These are phyloP conservation scores for Zonitis immaculata DNA, from an alignment of 2,888 invertebrate species.

Conservation along the genomic window DNA sequence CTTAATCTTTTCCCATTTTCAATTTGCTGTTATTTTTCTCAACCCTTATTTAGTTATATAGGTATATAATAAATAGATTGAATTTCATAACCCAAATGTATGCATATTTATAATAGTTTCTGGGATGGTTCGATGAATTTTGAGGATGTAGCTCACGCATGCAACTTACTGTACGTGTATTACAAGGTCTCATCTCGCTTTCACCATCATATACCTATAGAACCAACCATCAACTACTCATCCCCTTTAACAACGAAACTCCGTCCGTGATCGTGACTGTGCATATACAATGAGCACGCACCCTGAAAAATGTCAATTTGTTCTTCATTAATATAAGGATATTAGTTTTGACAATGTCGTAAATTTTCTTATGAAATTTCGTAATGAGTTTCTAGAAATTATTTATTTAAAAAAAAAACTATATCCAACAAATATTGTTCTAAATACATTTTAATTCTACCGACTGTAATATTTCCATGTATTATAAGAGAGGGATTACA, in stretches of 20 bases:
- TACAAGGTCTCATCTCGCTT: constrained; percentile 23
- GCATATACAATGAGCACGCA: constrained; percentile 50
- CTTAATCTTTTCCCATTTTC: background rate
- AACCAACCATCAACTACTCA: constrained; percentile 5
- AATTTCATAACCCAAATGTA: too few species aligned
- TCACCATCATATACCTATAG: background rate
- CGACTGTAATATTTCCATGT: too few species aligned
- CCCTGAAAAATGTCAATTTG: constrained; percentile 51
- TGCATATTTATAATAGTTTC: constrained; percentile 25
- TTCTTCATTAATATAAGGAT: constrained; percentile 49
- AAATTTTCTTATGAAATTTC: constrained; percentile 36
- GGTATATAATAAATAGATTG: too few species aligned
- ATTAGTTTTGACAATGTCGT: constrained; percentile 45
- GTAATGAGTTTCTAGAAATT: constrained; percentile 28
- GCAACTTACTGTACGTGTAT: constrained; percentile 32
- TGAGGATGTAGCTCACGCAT: constrained; percentile 40
- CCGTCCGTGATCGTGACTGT: constrained; percentile 42
- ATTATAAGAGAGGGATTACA: too few species aligned
- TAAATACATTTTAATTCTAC: too few species aligned
- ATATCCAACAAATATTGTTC: too few species aligned
- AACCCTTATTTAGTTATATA: too few species aligned
- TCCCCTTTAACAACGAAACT: constrained; percentile 10
- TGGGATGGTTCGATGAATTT: constrained; percentile 27
- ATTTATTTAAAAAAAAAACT: too few species aligned
- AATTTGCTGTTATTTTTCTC: background rate